These are phyloP conservation scores for Chrysopilus asiliformis DNA, from an alignment of 2,888 invertebrate species.

Conservation along the genomic window DNA sequence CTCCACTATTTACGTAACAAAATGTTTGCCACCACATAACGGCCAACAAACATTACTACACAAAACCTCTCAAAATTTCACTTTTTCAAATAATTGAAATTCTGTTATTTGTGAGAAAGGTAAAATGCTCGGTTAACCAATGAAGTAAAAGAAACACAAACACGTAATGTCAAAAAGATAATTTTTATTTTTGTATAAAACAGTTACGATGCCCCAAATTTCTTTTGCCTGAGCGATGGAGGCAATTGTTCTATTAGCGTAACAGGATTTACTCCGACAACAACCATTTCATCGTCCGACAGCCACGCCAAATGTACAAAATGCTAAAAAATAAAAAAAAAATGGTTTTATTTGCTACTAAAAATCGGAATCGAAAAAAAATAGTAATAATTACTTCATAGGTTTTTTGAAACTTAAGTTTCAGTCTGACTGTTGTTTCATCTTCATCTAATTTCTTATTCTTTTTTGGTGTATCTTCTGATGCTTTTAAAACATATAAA, in stretches of 20 bases:
- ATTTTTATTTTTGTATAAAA: not conserved
- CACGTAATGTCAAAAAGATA: no score
- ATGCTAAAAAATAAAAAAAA: conserved; percentile 43
- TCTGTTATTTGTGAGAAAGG: no score
- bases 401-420: conserved; percentile 17
- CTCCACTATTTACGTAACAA: no score
- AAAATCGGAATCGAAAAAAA: not conserved
- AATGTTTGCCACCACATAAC: no score
- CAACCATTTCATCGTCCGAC: conserved; percentile 54
- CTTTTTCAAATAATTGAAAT: no score
- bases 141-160: no score
- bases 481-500: conserved; percentile 25
- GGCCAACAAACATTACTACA: no score
- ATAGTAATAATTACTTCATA: conserved; percentile 19
- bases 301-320: conserved; percentile 58
- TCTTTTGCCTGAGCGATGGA: conserved; percentile 50
- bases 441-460: conserved; percentile 22
- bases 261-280: conserved; percentile 60
- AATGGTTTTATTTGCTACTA: conserved; percentile 24
- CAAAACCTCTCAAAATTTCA: no score
- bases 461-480: conserved; percentile 7
- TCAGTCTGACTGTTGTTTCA: conserved; percentile 13
- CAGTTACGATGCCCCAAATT: conserved; percentile 41
- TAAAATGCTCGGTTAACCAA: no score
- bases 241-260: conserved; percentile 58